Base-by-base conservation (phyloP, 2,888 invertebrate species). In the Andrena bicolor region DNA sequence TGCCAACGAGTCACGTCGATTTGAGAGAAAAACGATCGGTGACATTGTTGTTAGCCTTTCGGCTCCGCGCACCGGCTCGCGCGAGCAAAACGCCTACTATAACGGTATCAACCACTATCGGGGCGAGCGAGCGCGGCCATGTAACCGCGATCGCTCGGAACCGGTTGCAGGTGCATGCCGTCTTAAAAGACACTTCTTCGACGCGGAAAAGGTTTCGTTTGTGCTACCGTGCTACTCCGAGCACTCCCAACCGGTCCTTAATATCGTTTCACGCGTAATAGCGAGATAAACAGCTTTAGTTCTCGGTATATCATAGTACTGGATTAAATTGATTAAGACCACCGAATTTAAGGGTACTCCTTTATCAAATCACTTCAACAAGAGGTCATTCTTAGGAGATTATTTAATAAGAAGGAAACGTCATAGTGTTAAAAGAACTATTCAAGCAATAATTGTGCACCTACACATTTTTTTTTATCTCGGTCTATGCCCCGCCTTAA, bases 81-180 rank as follows among this genome's bases (percentile, higher is more conserved):
- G 56, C 41, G 51, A 72, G 71, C 61, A 69, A 58, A 65, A 56
- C 63, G 74, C 61, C 63, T 56, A n/a, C 66, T 85, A 80, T 90
- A 90, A 91, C 91, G 90, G 90, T 91, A 90, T 85, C 77, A 84
- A 83, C 86, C 77, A 80, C 82, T 82, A 87, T 87, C 84, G 85
- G 84, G 71, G 76, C 81, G 76, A 80, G 77, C 84, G 84, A 86
- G 86, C 76, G 86, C 85, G 84, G 82, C 88, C 88, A 87, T 89
- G 90, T 90, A 91, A 90, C 91, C 89, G 89, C 87, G 89, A 90
- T 89, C 87, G 81, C 83, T 85, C 76, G 87, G 88, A 91, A 91
- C 91, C 90, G 92, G 92, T 91, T 89, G 84, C 90, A 89, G 84
- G 86, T 90, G 85, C 85, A 78, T 26, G 56, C 53, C 53, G 80